Evolutionary conservation across 1,140 invertebrate species (phyloP).

Genomic region (Eupeodes corollae): DNA sequence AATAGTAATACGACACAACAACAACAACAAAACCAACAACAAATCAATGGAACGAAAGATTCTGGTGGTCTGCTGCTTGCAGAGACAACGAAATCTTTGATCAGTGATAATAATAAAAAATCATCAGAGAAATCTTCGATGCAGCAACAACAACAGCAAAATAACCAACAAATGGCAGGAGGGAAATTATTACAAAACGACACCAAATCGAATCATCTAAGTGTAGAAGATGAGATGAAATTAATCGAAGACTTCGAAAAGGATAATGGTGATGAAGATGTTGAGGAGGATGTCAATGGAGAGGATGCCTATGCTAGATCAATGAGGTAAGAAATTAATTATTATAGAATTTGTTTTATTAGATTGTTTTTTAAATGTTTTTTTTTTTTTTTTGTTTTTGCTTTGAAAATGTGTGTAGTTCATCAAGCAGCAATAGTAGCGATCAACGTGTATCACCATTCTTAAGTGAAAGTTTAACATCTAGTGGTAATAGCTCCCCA

Average conservation of each 20-base stretch:
- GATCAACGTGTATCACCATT: too few relatives aligned
- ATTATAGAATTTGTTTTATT: not conserved
- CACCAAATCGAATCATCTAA: not conserved
- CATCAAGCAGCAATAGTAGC: slow-evolving; percentile 1
- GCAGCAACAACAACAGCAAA: not conserved
- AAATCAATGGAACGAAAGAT: not conserved
- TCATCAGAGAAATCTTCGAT: not conserved
- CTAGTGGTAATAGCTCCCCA: slow-evolving; percentile 25
- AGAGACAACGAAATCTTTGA: too few relatives aligned
- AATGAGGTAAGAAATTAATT: not conserved
- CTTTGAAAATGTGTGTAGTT: not conserved
- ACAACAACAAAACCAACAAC: too few relatives aligned
- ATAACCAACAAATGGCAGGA: not conserved
- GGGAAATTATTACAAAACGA: not conserved
- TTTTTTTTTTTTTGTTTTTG: not conserved
- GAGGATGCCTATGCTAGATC: slow-evolving; percentile 1
- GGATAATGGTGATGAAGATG: not conserved
- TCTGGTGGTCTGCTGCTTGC: not conserved
- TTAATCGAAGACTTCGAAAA: slow-evolving; percentile 4
- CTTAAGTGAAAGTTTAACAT: not conserved
- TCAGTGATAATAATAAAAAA: not conserved
- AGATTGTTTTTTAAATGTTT: not conserved
- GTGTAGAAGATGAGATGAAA: slow-evolving; percentile 6
- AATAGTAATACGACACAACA: slow-evolving; percentile 18
- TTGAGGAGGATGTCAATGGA: not conserved